Percentiles rank a stretch among this genome's conserved stretches.
These are phyloP conservation scores for Temnothorax curvispinosus DNA, from an alignment of 1,140 invertebrate genomes.

Conservation along the genomic window DNA sequence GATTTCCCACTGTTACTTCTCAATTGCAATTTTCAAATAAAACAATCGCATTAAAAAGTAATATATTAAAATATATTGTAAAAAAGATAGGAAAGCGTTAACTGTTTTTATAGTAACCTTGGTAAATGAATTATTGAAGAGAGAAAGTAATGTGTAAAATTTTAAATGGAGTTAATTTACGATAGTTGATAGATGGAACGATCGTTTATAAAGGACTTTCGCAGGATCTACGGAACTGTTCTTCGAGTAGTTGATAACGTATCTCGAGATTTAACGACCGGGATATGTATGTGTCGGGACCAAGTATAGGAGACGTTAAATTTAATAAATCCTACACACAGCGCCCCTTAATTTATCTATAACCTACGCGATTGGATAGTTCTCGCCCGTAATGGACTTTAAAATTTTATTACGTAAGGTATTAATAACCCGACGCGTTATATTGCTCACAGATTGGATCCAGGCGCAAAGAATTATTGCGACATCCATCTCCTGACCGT, in stretches of 20 bases:
- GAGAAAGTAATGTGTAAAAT: not conserved
- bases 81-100: not conserved
- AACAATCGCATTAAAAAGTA: not conserved
- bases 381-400: conserved; percentile 68
- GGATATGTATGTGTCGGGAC: not conserved
- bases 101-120: not conserved
- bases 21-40: not conserved
- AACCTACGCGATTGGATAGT: conserved; percentile 66
- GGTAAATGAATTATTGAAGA: not conserved
- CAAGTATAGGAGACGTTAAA: conserved; percentile 47
- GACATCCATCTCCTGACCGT: not conserved
- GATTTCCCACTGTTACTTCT: not conserved
- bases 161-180: not conserved
- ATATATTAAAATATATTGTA: not conserved
- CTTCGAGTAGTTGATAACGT: conserved; percentile 39
- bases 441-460: conserved; percentile 59
- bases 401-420: conserved; percentile 72
- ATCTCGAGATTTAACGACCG: conserved; percentile 42
- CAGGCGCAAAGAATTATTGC: conserved; percentile 64
- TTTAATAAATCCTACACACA: conserved; percentile 68
- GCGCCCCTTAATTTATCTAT: conserved; percentile 66
- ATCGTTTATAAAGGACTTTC: not conserved
- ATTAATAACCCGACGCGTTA: conserved; percentile 64
- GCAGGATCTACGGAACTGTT: not conserved
- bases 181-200: not conserved